Base-by-base conservation (phyloP, 2,113 vertebrate genomes). In the Herpetotheres cachinnans region DNA sequence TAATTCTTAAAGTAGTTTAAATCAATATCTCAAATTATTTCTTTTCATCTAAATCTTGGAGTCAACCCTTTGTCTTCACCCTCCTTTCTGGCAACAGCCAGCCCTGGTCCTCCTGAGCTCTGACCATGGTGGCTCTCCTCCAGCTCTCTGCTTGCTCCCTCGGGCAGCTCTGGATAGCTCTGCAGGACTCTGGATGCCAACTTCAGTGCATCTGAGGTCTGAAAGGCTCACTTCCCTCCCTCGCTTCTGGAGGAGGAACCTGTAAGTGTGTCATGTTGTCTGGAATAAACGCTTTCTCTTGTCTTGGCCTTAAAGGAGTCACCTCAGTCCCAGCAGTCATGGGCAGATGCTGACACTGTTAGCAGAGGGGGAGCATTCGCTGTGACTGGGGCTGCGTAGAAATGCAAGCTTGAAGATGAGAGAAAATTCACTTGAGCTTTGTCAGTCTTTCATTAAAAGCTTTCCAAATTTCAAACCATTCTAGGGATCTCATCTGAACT, bases 381-480 rank as follows among this genome's bases (percentile, higher is more conserved):
- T 67, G 54, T 72, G 26, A 12, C 44, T 36, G 32, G n/a, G 49
- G 10, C n/a, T 44, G 38, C 10, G 13, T 40, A 54, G 72, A 91
- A 92, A 81, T 66, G 11, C 9, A 91, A 55, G 26, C 4, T 16
- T 78, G 42, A 89, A 83, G 71, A 81, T 84, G 22, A 92, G 21
- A 82, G 49, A 80, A 92, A 84, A 86, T 81, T 66, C 50, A 62
- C 62, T 63, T 91, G 61, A 76, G 15, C 34, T 85, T 42, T 56
- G 82, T 79, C 77, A 89, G 11, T 55, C 10, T 50, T 72, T 94
- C 77, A 85, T 96, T 93, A 96, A 91, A 95, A 36, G 16, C 30
- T 88, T 93, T 66, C n/a, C 44, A 76, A 69, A 82, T 94, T 87
- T 96, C 66, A 46, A 29, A 85, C 50, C 5, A 1, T 93, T 80